Conservation (phyloP, 2,888 invertebrate species). For the Aphodius granarius region DNA sequence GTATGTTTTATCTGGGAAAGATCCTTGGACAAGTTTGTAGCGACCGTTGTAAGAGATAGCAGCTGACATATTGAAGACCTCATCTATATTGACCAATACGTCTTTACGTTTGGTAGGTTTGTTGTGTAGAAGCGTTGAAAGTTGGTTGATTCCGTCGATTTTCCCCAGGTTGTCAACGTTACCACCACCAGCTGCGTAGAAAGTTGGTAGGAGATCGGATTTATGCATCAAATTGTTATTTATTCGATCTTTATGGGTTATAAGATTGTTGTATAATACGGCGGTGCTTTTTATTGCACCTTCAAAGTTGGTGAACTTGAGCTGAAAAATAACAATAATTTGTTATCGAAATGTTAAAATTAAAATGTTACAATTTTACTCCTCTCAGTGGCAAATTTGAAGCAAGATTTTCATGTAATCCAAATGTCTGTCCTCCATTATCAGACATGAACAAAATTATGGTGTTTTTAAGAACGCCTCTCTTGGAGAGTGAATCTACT, state of each 20-base stretch:
- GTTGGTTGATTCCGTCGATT: slow-evolving; percentile 51
- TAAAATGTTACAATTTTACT: slow-evolving; percentile 49
- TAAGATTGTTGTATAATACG: slow-evolving; percentile 7
- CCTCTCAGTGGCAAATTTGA: slow-evolving; percentile 80
- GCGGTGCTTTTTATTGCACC: slow-evolving; percentile 10
- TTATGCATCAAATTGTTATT: slow-evolving; percentile 13
- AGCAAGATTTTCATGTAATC: slow-evolving; percentile 69
- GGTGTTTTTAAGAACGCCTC: slow-evolving; percentile 74
- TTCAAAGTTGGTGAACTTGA: slow-evolving; percentile 7
- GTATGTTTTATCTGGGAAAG: slow-evolving; percentile 20
- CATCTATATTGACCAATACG: slow-evolving; percentile 47
- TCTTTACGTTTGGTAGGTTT: slow-evolving; percentile 27
- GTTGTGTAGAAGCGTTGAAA: slow-evolving; percentile 42
- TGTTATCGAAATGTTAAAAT: neutral
- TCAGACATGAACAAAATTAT: slow-evolving; percentile 85
- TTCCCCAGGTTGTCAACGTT: slow-evolving; percentile 38
- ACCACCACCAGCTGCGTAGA: slow-evolving; percentile 47
- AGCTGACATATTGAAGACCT: slow-evolving; percentile 48
- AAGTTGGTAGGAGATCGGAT: slow-evolving; percentile 11
- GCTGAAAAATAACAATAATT: slow-evolving; percentile 7
- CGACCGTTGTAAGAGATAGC: slow-evolving; percentile 40
- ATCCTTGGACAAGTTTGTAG: slow-evolving; percentile 45
- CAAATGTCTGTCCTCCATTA: slow-evolving; percentile 80
- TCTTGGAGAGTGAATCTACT: slow-evolving; percentile 65
- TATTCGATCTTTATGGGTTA: neutral